Conservation (phyloP, 1,140 invertebrate species). For the Leucophenga varia region DNA sequence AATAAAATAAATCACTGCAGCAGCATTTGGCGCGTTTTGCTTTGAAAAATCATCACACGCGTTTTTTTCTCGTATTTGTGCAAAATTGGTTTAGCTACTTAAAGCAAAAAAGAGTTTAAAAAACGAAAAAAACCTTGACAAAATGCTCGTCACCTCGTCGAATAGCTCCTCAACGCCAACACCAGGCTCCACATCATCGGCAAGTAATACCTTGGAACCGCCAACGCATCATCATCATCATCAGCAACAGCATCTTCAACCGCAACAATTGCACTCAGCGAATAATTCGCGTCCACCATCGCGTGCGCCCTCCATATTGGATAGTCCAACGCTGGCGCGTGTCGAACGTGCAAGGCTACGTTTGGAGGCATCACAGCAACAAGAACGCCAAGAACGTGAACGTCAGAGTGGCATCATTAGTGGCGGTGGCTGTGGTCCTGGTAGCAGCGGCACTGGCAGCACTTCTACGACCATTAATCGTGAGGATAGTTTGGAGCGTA, state of each 20-base stretch:
- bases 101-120: no score
- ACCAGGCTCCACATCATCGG: constrained; percentile 46
- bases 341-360: constrained; percentile 60
- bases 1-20: no score
- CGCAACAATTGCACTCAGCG: constrained; percentile 22
- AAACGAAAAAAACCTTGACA: not conserved
- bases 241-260: constrained; percentile 24
- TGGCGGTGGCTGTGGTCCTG: constrained; percentile 19
- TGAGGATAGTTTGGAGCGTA: constrained; percentile 49
- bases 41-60: no score
- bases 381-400: constrained; percentile 34
- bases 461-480: constrained; percentile 48
- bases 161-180: constrained; percentile 48
- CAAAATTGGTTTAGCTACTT: no score
- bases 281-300: constrained; percentile 49
- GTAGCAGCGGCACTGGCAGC: constrained; percentile 36
- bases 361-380: constrained; percentile 53
- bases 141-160: constrained; percentile 40
- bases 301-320: constrained; percentile 58
- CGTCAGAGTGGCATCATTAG: constrained; percentile 27
- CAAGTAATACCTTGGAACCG: constrained; percentile 44
- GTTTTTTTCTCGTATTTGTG: no score
- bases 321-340: constrained; percentile 61
- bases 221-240: constrained; percentile 41
- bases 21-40: constrained; percentile 15